Evolutionary conservation across 2,797 vertebrate genomes (phyloP).

Genomic region (Hippopotamyrus pictus): DNA sequence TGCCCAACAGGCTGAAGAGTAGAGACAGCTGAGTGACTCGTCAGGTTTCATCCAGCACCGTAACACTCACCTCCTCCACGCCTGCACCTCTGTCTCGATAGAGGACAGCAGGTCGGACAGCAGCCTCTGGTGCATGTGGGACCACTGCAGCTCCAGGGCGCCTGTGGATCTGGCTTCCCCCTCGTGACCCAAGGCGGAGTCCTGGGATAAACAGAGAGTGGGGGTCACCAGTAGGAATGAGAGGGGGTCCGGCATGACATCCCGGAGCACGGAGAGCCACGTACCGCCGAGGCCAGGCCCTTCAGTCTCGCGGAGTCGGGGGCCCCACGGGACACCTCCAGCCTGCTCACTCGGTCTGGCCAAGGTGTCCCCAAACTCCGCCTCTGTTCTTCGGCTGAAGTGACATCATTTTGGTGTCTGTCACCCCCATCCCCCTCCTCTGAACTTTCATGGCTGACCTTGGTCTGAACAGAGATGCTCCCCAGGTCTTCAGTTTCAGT

Average conservation of each 20-base stretch:
- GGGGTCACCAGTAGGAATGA: not conserved
- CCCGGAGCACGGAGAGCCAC: not conserved
- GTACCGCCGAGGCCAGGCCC: slow-evolving; percentile 63
- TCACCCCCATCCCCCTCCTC: slow-evolving; percentile 38
- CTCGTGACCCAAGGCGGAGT: slow-evolving; percentile 55
- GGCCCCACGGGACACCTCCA: slow-evolving; percentile 89
- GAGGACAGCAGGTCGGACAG: slow-evolving; percentile 93
- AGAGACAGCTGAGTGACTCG: not conserved
- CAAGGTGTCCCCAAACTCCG: not conserved
- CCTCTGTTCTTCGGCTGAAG: slow-evolving; percentile 23
- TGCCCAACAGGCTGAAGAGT: not conserved
- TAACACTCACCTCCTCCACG: slow-evolving; percentile 87
- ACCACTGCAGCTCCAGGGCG: slow-evolving; percentile 87
- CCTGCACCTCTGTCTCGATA: slow-evolving; percentile 93
- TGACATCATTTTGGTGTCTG: not conserved
- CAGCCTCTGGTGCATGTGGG: slow-evolving; percentile 91
- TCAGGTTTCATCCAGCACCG: not conserved
- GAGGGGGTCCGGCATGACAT: not conserved
- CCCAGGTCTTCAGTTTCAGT: slow-evolving; percentile 36
- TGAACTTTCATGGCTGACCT: slow-evolving; percentile 40
- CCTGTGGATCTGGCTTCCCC: slow-evolving; percentile 56
- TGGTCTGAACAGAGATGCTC: slow-evolving; percentile 39
- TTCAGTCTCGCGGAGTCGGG: slow-evolving; percentile 85
- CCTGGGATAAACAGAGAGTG: slow-evolving; percentile 43
- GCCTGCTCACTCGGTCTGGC: slow-evolving; percentile 80